Evolutionary conservation across 2,113 vertebrate species (phyloP), one percentile per base, ranked within the genome.

Genomic region (Cyanoderma ruficeps): DNA sequence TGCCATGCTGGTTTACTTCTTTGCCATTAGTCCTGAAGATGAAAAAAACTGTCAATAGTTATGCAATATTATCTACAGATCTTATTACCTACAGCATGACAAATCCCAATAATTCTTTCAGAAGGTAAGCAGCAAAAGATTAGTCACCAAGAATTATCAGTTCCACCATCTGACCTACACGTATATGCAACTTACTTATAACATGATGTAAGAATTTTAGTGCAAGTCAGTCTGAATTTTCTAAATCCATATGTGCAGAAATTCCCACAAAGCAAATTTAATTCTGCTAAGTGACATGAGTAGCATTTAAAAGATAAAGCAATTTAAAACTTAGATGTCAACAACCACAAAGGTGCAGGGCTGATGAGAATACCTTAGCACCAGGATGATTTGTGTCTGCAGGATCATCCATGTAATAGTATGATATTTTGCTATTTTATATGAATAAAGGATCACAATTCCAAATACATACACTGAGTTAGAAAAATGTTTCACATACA

Each of bases 1-100:
- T 94, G 99, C 99, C 99, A 99, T 99, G 96, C 90, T 98, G 97
- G 90, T 96, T 99, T 98, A 99, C 93, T 98, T 95, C 97, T 98
- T 96, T 98, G 98, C 99, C 99, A 99, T 99, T 95, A 97, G 98
- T 97, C 97, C 98, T 99, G 52, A n/a, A 94, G 65, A 93, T 4
- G 16, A 69, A 93, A 89, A 52, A 49, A 39, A 0, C 21, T 15
- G 72, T 76, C 67, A 83, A 69, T 12, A 89, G 25, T 11, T 15
- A 13, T 9, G 37, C 23, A 60, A 6, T n/a, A 35, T 39, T 49
- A 91, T 9, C 39, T 37, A 42, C 30, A 64, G n/a, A 79, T 67
- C 11, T 49, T 52, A 44, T 1, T 53, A 37, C 11, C 57, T 60
- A 63, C 18, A 70, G 42, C 4, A 77, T 7, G n/a, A 69, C 27